Base-by-base conservation (phyloP, 2,113 vertebrate species). In the Ginglymostoma cirratum region DNA sequence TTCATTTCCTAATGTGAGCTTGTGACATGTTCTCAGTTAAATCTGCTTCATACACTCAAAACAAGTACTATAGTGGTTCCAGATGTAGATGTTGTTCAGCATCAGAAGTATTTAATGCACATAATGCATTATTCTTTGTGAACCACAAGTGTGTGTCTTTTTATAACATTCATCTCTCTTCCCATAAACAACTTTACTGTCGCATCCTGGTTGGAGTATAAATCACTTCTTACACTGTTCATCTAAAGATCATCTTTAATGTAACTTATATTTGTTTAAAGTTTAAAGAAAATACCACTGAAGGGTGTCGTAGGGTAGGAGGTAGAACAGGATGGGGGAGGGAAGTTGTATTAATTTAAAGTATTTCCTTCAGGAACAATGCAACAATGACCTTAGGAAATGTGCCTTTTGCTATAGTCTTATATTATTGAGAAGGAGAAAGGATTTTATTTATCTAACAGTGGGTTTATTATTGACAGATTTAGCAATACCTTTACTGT, bases 61-160 rank as follows among this genome's bases (percentile, higher is more conserved):
- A 95, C 94, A 95, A 72, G 94, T 52, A 72, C 24, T 95, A 72
- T 95, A 95, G 42, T 95, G 94, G 94, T 95, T 95, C 69, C 94
- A 95, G 94, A 95, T 95, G 93, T 48, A 70, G 93, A 69, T 52
- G 94, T 95, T 95, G 67, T 95, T 69, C 45, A 52, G 94, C 52
- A 42, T 95, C 67, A 52, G 27, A 21, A 30, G 67, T 70, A 70
- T 27, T 72, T 42, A 34, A 72, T 72, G 30, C 4, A 45, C 93
- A 95, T 92, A 21, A 92, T 48, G 19, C 94, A 72, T 72, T 95
- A 95, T 48, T 95, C 45, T 95, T 30, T 52, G 14, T 95, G 69
- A 95, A 72, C 24, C 69, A 30, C 69, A 95, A 76, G 30, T 45
- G 42, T 30, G n/a, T 48, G 15, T 45, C 66, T 24, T 69, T 94